Evolutionary conservation across 2,888 invertebrate species (phyloP).

Genomic region (Odontocerum albicorne): DNA sequence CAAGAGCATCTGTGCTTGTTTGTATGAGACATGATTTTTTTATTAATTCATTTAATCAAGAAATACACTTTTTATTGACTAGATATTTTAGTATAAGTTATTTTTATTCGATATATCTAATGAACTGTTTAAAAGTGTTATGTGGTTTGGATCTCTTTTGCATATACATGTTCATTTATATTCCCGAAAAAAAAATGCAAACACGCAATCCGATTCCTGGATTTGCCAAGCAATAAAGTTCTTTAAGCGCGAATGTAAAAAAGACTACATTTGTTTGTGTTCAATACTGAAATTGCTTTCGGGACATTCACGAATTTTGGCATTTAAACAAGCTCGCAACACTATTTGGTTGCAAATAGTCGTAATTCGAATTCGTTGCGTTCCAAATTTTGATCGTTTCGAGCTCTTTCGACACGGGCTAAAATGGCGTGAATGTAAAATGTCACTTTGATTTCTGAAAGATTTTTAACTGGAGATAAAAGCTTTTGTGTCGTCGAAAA

Average conservation of each 20-base stretch:
- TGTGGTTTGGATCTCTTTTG: too few relatives aligned
- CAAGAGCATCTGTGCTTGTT: too few relatives aligned
- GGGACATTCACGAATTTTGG: constrained; percentile 28
- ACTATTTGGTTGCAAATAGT: constrained; percentile 7
- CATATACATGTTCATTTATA: too few relatives aligned
- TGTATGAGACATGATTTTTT: too few relatives aligned
- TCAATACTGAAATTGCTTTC: too few relatives aligned
- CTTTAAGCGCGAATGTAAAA: constrained; percentile 26
- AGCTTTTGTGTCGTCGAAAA: constrained; percentile 28
- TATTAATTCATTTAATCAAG: too few relatives aligned
- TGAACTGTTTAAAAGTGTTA: too few relatives aligned
- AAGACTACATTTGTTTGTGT: constrained; percentile 26
- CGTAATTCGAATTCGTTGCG: constrained; percentile 8
- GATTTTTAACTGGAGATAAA: constrained; percentile 15
- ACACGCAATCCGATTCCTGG: too few relatives aligned
- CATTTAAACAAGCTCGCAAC: constrained; percentile 30
- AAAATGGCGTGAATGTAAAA: constrained; percentile 9
- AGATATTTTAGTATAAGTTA: too few relatives aligned
- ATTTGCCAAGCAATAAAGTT: constrained; percentile 28
- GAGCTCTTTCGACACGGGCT: neutral
- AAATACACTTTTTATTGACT: too few relatives aligned
- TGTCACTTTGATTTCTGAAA: neutral
- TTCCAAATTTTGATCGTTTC: constrained; percentile 17
- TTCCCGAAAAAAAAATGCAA: too few relatives aligned
- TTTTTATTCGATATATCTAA: too few relatives aligned